These are phyloP conservation scores for Prolemur simus DNA, from an alignment of 2,113 vertebrate species.

Conservation along the genomic window DNA sequence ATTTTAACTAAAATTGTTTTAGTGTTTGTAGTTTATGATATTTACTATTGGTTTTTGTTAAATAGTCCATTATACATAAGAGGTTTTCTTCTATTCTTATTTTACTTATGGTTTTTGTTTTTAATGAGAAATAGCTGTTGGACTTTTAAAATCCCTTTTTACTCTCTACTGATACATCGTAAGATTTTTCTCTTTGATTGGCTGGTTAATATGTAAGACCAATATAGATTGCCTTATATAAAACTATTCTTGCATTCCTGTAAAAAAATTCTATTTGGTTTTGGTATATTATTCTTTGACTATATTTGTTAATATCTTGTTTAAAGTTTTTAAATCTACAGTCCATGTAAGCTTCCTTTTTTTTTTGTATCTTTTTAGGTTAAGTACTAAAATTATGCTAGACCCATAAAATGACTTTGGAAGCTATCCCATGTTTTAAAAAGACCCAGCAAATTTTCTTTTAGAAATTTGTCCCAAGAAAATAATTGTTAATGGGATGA, in stretches of 20 bases:
- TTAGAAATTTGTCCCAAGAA: slow-evolving; percentile 20
- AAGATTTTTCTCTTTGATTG: neutral
- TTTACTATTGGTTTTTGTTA: neutral
- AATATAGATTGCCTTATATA: neutral
- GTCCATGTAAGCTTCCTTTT: neutral
- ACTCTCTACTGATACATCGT: neutral
- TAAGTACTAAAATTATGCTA: slow-evolving; percentile 48
- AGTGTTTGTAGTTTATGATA: neutral
- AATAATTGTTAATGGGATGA: neutral
- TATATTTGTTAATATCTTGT: neutral
- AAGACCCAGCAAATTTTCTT: slow-evolving; percentile 1
- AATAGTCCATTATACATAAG: neutral
- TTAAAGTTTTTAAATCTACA: slow-evolving; percentile 33
- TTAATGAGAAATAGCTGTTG: neutral
- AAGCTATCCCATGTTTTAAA: slow-evolving; percentile 10
- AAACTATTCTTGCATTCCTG: neutral
- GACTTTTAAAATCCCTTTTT: slow-evolving; percentile 12
- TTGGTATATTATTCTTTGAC: neutral
- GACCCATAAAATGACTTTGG: slow-evolving; percentile 4
- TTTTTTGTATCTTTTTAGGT: neutral
- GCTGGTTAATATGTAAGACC: neutral
- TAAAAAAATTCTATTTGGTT: neutral
- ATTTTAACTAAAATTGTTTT: slow-evolving; percentile 20
- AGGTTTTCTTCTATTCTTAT: neutral
- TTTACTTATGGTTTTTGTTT: neutral